A percentile compares a stretch with the other conserved stretches of the same genome.
phyloP scores from a whole-genome alignment of 2,113 vertebrate species.

The Melanerpes formicivorus region DNA sequence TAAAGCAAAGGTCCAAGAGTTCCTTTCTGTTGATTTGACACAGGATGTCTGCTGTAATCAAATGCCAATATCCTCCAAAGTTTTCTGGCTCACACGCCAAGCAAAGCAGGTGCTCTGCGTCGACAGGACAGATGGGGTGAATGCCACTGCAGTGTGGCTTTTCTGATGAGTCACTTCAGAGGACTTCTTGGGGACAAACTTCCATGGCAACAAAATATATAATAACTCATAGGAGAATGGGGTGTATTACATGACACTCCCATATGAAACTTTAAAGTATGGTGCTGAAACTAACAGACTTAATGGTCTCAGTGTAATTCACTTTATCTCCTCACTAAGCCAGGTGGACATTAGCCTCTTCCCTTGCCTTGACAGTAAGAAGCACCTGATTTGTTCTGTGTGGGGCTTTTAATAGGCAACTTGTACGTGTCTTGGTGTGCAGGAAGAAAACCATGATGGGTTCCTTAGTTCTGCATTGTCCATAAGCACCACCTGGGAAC shows the following conservation, averaged over 20 bases:
- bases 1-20: not conserved
- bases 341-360: not conserved
- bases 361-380: not conserved
- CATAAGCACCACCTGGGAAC: not conserved
- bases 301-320: not conserved
- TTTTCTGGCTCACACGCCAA: not conserved
- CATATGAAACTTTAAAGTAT: not conserved
- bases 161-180: not conserved
- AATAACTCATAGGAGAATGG: not conserved
- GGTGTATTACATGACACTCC: not conserved
- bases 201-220: not conserved
- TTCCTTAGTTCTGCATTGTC: not conserved
- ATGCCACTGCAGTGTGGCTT: not conserved
- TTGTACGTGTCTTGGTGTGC: not conserved
- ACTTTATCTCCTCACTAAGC: not conserved
- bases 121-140: not conserved
- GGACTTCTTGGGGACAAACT: not conserved
- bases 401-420: not conserved
- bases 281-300: not conserved
- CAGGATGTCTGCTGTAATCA: not conserved
- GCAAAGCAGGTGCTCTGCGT: not conserved
- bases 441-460: not conserved
- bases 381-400: not conserved
- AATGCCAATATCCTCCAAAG: not conserved
- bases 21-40: not conserved